These are phyloP conservation scores for Tetramorium bicarinatum DNA, from an alignment of 2,888 invertebrate species.

Conservation along the genomic window DNA sequence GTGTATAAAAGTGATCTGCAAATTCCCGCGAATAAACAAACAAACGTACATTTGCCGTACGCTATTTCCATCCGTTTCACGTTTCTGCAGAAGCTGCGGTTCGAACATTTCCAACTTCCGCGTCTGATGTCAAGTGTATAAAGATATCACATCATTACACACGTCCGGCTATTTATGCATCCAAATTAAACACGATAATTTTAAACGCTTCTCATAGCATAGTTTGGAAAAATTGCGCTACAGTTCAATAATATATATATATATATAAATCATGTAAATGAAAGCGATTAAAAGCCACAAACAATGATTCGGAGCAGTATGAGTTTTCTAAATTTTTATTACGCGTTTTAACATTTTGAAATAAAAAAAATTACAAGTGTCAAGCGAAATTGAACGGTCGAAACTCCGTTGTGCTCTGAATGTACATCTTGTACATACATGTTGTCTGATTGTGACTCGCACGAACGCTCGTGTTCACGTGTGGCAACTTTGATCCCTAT, in stretches of 20 bases:
- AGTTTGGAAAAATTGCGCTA: not conserved
- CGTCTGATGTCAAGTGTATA: not conserved
- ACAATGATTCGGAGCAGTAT: not conserved
- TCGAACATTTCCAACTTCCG: not conserved
- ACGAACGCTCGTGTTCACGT: not conserved
- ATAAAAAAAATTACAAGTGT: not conserved
- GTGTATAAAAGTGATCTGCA: conserved; percentile 6
- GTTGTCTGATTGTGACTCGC: not conserved
- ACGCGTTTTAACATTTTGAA: not conserved
- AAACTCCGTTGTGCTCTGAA: not conserved
- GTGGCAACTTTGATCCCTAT: conserved; percentile 37
- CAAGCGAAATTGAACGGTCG: not conserved
- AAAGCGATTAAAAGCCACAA: not conserved
- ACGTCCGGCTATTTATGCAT: not conserved
- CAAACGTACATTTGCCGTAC: not conserved
- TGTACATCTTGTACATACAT: not conserved
- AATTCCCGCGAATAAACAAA: conserved; percentile 13
- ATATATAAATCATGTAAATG: not conserved
- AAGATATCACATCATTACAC: not conserved
- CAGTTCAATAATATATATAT: not conserved
- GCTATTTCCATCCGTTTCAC: conserved; percentile 27
- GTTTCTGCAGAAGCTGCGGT: not conserved
- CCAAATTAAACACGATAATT: not conserved
- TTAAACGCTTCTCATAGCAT: not conserved
- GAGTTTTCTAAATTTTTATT: not conserved